Evolutionary conservation across 2,888 invertebrate species (phyloP), one percentile per base, ranked within the genome.

Genomic region (Drosophila aldrichi): DNA sequence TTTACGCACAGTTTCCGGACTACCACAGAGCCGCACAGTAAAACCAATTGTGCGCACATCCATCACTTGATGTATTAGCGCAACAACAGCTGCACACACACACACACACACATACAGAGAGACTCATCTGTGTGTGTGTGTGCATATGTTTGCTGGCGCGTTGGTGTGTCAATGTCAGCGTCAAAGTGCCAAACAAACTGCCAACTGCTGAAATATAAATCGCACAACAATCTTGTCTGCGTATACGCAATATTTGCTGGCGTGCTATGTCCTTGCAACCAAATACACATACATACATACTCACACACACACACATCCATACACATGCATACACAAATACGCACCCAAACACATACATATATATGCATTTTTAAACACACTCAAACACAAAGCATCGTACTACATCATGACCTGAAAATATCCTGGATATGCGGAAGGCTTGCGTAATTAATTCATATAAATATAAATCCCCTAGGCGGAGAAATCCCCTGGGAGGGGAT

Each of bases 1-100:
- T 79, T 79, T 65, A 80, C 77, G 79, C 79, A 79, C 76, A 70
- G 64, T 73, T 79, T 75, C 76, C 79, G 70, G 58, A 46, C 54
- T 32, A 9, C 32, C 32, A 32, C 32, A 10, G 10, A 32, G 9
- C 32, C 32, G 54, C 52, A 51, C 49, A 61, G 41, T 43, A 63
- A 58, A 72, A 65, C 43, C 70, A 77, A 73, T 66, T 77, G 69
- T 70, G 58, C 57, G 66, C 66, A 66, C 77, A 77, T 77, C 70
- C 78, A 77, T 77, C 77, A 77, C 77, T 64, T 64, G 59, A 56
- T 67, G 49, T 69, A 69, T 67, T 57, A 57, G 69, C 69, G 29
- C 46, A 70, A 40, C 57, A 49, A 43, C 67, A 40, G 52, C 52
- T 54, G 54, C 32, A 49, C 49, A 20, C 49, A 3, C 49, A 49